Evolutionary conservation across 2,797 vertebrate species (phyloP).

Genomic region (Tadarida brasiliensis): DNA sequence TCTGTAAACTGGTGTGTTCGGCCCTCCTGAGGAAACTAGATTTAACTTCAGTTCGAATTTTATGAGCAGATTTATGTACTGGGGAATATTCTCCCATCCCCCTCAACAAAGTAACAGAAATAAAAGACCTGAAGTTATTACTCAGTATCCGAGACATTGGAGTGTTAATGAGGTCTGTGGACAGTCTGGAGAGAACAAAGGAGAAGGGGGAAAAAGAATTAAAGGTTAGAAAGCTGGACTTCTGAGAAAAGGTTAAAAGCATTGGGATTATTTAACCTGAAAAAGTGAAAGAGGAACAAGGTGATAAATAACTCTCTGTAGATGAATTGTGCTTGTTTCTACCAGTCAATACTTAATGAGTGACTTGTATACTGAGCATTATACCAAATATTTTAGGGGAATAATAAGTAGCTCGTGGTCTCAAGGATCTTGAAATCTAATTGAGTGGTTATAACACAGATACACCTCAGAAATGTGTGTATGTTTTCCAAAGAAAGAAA

Average conservation of each 20-base stretch:
- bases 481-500: slow-evolving; percentile 31
- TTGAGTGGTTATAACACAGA: neutral
- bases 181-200: slow-evolving; percentile 71
- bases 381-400: slow-evolving; percentile 60
- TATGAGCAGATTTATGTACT: slow-evolving; percentile 51
- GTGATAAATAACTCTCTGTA: slow-evolving; percentile 81
- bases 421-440: slow-evolving; percentile 48
- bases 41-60: slow-evolving; percentile 68
- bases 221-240: slow-evolving; percentile 82
- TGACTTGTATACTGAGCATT: slow-evolving; percentile 72
- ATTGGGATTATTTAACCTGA: slow-evolving; percentile 82
- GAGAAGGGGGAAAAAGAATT: slow-evolving; percentile 34
- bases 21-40: slow-evolving; percentile 31
- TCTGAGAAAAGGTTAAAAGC: slow-evolving; percentile 84
- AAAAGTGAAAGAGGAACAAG: slow-evolving; percentile 70
- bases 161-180: slow-evolving; percentile 73
- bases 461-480: neutral
- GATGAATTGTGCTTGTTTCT: slow-evolving; percentile 78
- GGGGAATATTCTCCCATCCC: slow-evolving; percentile 41
- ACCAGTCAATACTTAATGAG: slow-evolving; percentile 76
- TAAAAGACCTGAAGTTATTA: slow-evolving; percentile 62
- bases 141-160: slow-evolving; percentile 27
- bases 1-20: slow-evolving; percentile 63
- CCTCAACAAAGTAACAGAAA: slow-evolving; percentile 64
- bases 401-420: slow-evolving; percentile 73